Conservation (phyloP, 2,113 vertebrate species). For the Crotalus viridis region DNA sequence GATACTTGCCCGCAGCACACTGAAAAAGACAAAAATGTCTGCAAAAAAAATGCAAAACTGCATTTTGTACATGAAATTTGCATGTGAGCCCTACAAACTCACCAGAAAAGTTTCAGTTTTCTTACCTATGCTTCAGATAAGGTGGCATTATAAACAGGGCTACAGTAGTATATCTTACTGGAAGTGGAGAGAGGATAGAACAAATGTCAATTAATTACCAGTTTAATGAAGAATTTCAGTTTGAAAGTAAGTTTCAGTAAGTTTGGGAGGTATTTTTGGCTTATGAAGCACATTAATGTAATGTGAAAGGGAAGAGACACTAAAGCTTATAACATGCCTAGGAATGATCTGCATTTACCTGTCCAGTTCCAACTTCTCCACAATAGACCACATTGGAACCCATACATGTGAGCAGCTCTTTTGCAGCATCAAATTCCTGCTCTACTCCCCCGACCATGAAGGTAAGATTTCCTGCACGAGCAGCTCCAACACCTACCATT, state of each 20-base stretch:
- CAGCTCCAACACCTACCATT: constrained; percentile 89
- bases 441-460: constrained; percentile 98
- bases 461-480: constrained; percentile 91
- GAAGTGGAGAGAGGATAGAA: not conserved
- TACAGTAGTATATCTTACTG: not conserved
- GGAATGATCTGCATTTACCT: constrained; percentile 73
- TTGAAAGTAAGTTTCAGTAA: not conserved
- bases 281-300: not conserved
- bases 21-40: not conserved
- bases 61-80: not conserved
- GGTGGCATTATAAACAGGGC: not conserved
- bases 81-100: not conserved
- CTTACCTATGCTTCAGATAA: not conserved
- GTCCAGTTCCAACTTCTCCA: constrained; percentile 92
- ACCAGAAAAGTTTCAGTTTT: not conserved
- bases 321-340: constrained; percentile 25
- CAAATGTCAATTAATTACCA: not conserved
- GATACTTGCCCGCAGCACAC: not conserved
- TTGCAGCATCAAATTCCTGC: constrained; percentile 91
- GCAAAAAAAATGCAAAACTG: not conserved
- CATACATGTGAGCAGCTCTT: constrained; percentile 93
- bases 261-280: not conserved
- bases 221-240: not conserved
- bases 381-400: constrained; percentile 94
- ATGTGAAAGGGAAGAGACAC: constrained; percentile 18